These are phyloP conservation scores for Rhea pennata DNA, from an alignment of 2,113 vertebrate species.

Conservation along the genomic window DNA sequence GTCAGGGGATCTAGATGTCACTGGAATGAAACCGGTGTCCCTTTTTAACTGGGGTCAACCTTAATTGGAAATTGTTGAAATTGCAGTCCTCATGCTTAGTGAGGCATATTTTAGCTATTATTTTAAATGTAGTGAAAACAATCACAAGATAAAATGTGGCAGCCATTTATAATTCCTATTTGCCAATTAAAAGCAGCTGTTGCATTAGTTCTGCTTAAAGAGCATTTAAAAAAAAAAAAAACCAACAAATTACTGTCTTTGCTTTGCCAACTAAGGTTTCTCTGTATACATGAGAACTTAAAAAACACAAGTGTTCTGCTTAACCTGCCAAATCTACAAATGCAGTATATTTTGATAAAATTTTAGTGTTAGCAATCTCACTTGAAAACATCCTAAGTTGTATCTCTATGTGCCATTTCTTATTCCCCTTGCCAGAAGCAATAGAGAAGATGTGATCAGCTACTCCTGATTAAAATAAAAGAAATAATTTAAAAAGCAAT, in stretches of 20 bases:
- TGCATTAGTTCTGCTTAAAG: neutral
- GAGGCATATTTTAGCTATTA: neutral
- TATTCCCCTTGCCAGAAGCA: neutral
- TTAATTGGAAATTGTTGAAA: neutral
- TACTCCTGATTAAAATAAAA: neutral
- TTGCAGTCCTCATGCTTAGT: neutral
- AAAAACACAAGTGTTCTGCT: fast-evolving
- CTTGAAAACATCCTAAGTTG: neutral
- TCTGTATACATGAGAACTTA: neutral
- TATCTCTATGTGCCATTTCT: neutral
- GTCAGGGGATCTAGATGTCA: neutral
- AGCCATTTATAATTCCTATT: slow-evolving; percentile 22
- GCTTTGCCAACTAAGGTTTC: neutral
- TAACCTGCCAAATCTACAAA: neutral
- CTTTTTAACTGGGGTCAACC: neutral
- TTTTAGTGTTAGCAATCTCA: neutral
- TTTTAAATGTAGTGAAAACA: neutral
- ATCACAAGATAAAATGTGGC: slow-evolving; percentile 25
- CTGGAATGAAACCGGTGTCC: neutral
- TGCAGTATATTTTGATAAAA: neutral
- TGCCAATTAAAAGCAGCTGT: slow-evolving; percentile 38
- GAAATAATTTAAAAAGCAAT: neutral
- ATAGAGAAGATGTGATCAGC: neutral
- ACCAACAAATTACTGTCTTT: neutral
- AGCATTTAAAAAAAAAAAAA: neutral